These are phyloP conservation scores for Acanthurus leucopareius DNA, from an alignment of 2,797 vertebrate species.

Conservation along the genomic window DNA sequence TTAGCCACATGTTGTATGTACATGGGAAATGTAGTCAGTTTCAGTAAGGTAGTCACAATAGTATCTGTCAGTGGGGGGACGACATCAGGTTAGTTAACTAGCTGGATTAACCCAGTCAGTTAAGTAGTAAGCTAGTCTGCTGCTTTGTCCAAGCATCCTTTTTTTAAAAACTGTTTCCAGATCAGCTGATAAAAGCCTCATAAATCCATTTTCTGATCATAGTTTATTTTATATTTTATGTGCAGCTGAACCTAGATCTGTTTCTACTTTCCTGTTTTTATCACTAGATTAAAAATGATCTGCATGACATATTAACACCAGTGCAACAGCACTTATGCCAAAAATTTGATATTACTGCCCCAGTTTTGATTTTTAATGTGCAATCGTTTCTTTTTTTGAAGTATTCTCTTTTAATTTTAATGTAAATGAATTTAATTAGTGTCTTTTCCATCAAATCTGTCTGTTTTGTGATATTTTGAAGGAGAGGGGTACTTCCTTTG, in stretches of 20 bases:
- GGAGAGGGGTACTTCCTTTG: constrained; percentile 17
- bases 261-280: constrained; percentile 25
- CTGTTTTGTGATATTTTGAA: constrained; percentile 18
- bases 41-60: background rate
- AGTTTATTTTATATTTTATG: background rate
- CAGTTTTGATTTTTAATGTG: constrained; percentile 23
- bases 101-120: background rate
- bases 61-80: background rate
- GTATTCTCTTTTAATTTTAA: constrained; percentile 6
- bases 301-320: constrained; percentile 22
- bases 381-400: constrained; percentile 25
- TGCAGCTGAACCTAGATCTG: constrained; percentile 7
- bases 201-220: constrained; percentile 8
- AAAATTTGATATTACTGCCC: constrained; percentile 6
- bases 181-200: constrained; percentile 22
- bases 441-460: constrained; percentile 4
- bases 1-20: background rate
- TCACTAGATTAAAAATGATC: constrained; percentile 3
- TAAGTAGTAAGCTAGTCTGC: background rate
- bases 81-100: background rate
- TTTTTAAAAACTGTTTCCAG: background rate
- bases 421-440: constrained; percentile 2
- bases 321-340: constrained; percentile 37
- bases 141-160: background rate
- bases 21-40: background rate